A percentile compares a stretch with the other conserved stretches of the same genome.
phyloP scores from a whole-genome alignment of 2,113 vertebrate species.

The Antechinus stuartii region DNA sequence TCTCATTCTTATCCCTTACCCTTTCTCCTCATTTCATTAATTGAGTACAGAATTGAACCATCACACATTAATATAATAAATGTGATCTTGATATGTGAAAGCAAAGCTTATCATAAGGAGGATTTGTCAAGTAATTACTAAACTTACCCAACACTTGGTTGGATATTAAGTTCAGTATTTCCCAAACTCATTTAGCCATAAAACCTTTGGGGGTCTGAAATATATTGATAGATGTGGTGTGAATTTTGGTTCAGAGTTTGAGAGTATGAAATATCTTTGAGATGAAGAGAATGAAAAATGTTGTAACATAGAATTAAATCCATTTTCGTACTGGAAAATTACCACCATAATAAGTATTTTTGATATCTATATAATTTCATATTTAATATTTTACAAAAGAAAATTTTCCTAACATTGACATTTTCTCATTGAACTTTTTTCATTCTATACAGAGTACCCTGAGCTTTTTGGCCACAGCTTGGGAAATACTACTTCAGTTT shows the following conservation, averaged over 20 bases:
- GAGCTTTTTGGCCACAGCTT: background rate
- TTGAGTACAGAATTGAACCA: constrained; percentile 29
- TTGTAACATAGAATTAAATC: background rate
- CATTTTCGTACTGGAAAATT: background rate
- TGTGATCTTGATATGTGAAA: constrained; percentile 51
- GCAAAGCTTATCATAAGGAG: constrained; percentile 24
- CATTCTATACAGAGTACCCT: background rate
- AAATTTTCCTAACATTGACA: background rate
- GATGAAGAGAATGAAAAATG: background rate
- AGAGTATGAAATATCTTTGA: background rate
- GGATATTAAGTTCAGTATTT: background rate
- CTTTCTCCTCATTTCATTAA: constrained; percentile 39
- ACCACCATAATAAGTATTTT: background rate
- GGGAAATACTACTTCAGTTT: constrained; percentile 5
- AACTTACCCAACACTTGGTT: background rate
- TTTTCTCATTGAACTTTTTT: background rate
- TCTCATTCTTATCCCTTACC: background rate
- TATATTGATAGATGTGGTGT: background rate
- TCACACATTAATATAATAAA: background rate
- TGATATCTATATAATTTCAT: background rate
- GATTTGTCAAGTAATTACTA: constrained; percentile 12
- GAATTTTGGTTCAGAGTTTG: background rate
- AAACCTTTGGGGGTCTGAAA: background rate
- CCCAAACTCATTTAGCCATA: background rate
- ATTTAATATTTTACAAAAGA: background rate